Percentiles rank a stretch among this genome's conserved stretches.
These are phyloP conservation scores for Urosaurus nigricauda DNA, from an alignment of 2,797 vertebrate genomes.

Conservation along the genomic window DNA sequence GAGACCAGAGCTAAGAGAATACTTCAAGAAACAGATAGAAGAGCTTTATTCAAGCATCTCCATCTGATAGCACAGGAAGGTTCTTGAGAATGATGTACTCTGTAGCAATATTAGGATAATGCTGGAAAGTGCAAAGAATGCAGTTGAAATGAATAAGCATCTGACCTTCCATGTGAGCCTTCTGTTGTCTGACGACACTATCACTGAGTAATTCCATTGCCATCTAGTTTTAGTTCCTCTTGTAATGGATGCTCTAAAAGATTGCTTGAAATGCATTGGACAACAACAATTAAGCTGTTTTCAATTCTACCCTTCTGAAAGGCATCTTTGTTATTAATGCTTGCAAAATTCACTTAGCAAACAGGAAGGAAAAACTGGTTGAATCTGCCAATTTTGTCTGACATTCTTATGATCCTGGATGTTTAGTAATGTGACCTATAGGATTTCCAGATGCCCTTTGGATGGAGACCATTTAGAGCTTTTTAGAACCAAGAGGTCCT, in stretches of 20 bases:
- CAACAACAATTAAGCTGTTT: slow-evolving; percentile 66
- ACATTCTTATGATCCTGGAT: slow-evolving; percentile 61
- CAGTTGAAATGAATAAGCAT: slow-evolving; percentile 70
- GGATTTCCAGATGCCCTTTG: slow-evolving; percentile 22
- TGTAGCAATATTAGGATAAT: slow-evolving; percentile 79
- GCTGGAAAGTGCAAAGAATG: slow-evolving; percentile 68
- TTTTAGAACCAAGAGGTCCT: slow-evolving; percentile 21
- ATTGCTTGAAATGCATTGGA: slow-evolving; percentile 71
- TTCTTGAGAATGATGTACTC: slow-evolving; percentile 69
- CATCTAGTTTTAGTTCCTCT: slow-evolving; percentile 70
- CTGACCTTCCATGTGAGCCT: slow-evolving; percentile 73
- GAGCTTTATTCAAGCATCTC: slow-evolving; percentile 92
- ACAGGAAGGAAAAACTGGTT: slow-evolving; percentile 63
- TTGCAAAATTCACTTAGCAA: slow-evolving; percentile 69
- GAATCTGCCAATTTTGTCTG: slow-evolving; percentile 68
- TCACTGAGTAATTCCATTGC: slow-evolving; percentile 71
- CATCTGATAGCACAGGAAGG: slow-evolving; percentile 82
- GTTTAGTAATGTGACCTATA: slow-evolving; percentile 62
- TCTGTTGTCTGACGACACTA: slow-evolving; percentile 68
- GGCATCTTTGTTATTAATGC: slow-evolving; percentile 67
- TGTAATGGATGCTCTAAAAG: slow-evolving; percentile 69
- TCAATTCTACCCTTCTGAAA: slow-evolving; percentile 61
- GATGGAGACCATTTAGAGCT: slow-evolving; percentile 30
- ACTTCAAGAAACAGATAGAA: slow-evolving; percentile 93
- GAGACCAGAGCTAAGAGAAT: slow-evolving; percentile 93